Percentiles rank a stretch among this genome's conserved stretches.
phyloP scores from a whole-genome alignment of 2,888 invertebrate species.

The Saturnia japonica region DNA sequence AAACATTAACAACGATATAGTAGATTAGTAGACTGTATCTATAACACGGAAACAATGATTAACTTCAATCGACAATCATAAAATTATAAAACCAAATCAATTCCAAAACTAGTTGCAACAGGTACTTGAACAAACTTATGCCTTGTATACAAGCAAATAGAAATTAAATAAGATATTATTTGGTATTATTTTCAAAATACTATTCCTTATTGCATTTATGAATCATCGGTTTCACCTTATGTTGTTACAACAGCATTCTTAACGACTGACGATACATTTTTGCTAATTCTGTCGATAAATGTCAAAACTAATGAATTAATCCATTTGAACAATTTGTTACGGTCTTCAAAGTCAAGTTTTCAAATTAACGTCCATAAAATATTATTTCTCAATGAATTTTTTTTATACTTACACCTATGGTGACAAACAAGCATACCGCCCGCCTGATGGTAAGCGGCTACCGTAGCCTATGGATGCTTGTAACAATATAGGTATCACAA shows the following conservation, averaged over 20 bases:
- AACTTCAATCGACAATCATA: not conserved
- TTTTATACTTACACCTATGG: too few relatives aligned
- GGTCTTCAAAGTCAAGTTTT: conserved; percentile 4
- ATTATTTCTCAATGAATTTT: too few relatives aligned
- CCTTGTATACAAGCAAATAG: not conserved
- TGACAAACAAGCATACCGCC: too few relatives aligned
- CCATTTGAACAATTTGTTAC: conserved; percentile 12
- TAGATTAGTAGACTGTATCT: not conserved
- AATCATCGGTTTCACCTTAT: conserved; percentile 36
- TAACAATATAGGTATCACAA: too few relatives aligned
- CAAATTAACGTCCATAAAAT: too few relatives aligned
- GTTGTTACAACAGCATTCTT: conserved; percentile 40
- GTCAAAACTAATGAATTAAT: conserved; percentile 20
- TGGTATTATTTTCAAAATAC: conserved; percentile 3
- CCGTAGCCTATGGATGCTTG: too few relatives aligned
- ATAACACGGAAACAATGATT: not conserved
- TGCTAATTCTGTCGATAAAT: conserved; percentile 24
- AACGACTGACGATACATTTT: conserved; percentile 37
- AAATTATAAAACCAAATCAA: not conserved
- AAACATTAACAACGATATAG: not conserved
- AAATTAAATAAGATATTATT: not conserved
- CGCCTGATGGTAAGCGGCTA: too few relatives aligned
- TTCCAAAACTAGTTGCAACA: not conserved
- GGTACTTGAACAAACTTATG: not conserved
- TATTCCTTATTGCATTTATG: conserved; percentile 23